Conservation (phyloP, 1,140 invertebrate species). For the Caenorhabditis briggsae region DNA sequence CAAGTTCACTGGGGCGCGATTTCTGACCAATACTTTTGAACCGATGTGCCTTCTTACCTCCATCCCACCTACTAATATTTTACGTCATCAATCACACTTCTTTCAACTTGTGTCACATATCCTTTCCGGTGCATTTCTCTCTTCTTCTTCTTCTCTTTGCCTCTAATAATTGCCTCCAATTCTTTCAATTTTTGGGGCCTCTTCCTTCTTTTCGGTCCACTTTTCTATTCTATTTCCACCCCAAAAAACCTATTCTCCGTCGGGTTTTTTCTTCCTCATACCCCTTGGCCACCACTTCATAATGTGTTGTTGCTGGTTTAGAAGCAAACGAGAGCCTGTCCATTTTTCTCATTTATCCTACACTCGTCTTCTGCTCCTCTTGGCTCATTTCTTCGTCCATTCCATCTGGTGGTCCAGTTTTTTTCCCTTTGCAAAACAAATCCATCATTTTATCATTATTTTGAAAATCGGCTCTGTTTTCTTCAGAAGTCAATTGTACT, state of each 20-base stretch:
- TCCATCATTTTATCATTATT: not conserved
- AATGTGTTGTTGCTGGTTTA: slow-evolving; percentile 34
- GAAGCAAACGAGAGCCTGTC: slow-evolving; percentile 48
- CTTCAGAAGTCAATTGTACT: not conserved
- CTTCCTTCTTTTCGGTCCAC: slow-evolving; percentile 14
- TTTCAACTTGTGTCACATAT: slow-evolving; percentile 35
- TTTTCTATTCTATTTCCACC: slow-evolving; percentile 18
- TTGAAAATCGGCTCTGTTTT: not conserved
- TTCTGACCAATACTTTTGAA: too few species aligned
- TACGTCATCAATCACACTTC: slow-evolving; percentile 41
- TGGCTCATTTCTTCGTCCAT: not conserved
- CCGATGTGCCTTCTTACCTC: not conserved
- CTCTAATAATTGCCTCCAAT: slow-evolving; percentile 46
- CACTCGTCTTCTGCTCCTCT: not conserved
- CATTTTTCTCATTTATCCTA: slow-evolving; percentile 48
- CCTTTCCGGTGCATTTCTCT: slow-evolving; percentile 24
- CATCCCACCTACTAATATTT: not conserved
- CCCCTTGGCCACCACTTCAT: slow-evolving; percentile 2
- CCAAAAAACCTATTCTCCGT: slow-evolving; percentile 19
- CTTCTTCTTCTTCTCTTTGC: not conserved
- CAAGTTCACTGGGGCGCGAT: too few species aligned
- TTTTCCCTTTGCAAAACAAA: not conserved
- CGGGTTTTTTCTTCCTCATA: not conserved
- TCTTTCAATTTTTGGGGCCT: slow-evolving; percentile 15
- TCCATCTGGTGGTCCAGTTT: not conserved